These are phyloP conservation scores for Platichthys flesus DNA, from an alignment of 2,113 vertebrate species.

Conservation along the genomic window DNA sequence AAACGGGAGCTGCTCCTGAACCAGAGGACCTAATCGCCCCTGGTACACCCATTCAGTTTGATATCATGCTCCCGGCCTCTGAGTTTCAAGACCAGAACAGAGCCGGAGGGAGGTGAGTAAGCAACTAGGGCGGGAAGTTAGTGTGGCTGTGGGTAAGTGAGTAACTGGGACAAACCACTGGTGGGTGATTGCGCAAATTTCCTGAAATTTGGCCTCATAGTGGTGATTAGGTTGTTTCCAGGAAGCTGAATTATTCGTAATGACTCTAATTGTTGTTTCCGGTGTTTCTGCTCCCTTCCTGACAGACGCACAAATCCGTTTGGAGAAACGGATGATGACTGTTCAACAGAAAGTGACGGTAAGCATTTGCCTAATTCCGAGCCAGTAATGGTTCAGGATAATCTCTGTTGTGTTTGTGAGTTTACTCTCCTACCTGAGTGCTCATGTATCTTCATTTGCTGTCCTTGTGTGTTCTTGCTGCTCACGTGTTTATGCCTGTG, in stretches of 20 bases:
- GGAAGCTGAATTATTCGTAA: constrained; percentile 40
- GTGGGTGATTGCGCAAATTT: constrained; percentile 22
- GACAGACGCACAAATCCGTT: constrained; percentile 94
- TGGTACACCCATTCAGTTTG: constrained; percentile 97
- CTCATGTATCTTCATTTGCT: not conserved
- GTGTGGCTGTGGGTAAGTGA: constrained; percentile 32
- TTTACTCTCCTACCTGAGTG: not conserved
- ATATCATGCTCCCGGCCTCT: constrained; percentile 92
- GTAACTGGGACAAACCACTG: not conserved
- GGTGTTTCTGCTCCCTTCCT: constrained; percentile 27
- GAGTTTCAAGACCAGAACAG: constrained; percentile 96
- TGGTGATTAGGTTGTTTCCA: constrained; percentile 49
- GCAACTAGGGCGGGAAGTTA: not conserved
- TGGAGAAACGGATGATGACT: constrained; percentile 90
- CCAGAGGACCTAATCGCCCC: constrained; percentile 89
- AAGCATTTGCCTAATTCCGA: constrained; percentile 34
- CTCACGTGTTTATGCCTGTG: too few relatives aligned
- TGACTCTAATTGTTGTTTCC: constrained; percentile 48
- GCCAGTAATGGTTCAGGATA: not conserved
- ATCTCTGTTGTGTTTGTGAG: not conserved
- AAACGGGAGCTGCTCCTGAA: constrained; percentile 70
- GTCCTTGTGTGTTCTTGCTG: not conserved
- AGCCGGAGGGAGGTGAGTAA: constrained; percentile 82
- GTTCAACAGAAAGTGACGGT: constrained; percentile 88
- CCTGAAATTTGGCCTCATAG: constrained; percentile 32